Conservation (phyloP, 2,797 vertebrate species). For the Ctenochaetus hawaiiensis region DNA sequence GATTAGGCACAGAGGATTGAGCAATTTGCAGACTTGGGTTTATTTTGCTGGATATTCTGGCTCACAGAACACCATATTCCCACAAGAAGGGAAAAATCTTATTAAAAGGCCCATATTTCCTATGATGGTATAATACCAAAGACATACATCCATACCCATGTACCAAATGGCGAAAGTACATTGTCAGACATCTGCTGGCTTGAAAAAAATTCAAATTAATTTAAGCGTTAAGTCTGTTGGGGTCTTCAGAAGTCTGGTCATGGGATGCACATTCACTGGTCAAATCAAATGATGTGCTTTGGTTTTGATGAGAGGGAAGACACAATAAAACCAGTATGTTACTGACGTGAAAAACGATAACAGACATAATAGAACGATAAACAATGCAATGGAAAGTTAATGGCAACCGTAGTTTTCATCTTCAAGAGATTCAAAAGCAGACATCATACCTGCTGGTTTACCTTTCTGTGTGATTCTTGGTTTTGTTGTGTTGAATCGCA, state of each 20-base stretch:
- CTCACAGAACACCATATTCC: conserved; percentile 64
- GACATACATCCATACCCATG: conserved; percentile 50
- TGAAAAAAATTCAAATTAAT: conserved; percentile 56
- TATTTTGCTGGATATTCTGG: conserved; percentile 86
- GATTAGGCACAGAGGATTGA: conserved; percentile 99
- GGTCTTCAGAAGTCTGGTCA: conserved; percentile 62
- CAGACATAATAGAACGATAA: conserved; percentile 70
- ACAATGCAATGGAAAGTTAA: conserved; percentile 71
- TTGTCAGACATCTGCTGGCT: conserved; percentile 55
- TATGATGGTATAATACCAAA: conserved; percentile 57
- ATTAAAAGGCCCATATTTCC: conserved; percentile 61
- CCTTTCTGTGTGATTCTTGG: conserved; percentile 73
- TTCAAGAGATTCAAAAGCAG: conserved; percentile 68
- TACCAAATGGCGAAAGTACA: conserved; percentile 57
- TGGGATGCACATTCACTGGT: conserved; percentile 72
- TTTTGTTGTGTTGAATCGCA: conserved; percentile 77
- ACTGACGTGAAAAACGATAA: conserved; percentile 67
- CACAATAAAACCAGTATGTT: conserved; percentile 65
- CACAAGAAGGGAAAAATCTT: conserved; percentile 55
- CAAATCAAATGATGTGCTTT: conserved; percentile 82
- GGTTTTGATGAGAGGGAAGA: conserved; percentile 77
- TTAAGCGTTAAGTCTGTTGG: conserved; percentile 63
- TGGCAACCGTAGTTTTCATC: conserved; percentile 60
- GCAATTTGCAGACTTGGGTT: conserved; percentile 92
- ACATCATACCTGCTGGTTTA: conserved; percentile 79